Evolutionary conservation across 1,140 invertebrate genomes (phyloP).

Genomic region (Drosophila trapezifrons): DNA sequence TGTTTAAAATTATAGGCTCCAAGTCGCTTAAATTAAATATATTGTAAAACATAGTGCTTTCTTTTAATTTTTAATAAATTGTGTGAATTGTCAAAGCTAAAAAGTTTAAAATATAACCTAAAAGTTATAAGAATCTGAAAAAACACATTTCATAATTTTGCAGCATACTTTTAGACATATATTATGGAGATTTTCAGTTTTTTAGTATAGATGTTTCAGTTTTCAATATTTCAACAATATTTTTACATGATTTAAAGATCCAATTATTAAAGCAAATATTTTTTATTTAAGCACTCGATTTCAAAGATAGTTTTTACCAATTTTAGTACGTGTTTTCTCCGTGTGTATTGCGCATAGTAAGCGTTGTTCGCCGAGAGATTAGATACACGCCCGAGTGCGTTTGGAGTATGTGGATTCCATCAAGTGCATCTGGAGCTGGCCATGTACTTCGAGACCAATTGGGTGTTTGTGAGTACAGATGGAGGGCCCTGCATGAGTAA

Average conservation of each 20-base stretch:
- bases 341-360: slow-evolving; percentile 3
- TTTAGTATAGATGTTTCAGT: no score
- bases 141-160: no score
- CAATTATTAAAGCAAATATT: no score
- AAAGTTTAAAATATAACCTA: background rate
- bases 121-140: background rate
- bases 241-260: no score
- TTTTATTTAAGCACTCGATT: background rate
- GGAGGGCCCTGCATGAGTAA: slow-evolving; percentile 9
- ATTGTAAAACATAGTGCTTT: no score
- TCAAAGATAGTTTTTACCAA: background rate
- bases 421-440: slow-evolving; percentile 21
- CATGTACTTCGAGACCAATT: slow-evolving; percentile 79
- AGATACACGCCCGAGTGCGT: slow-evolving; percentile 23
- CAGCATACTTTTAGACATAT: no score
- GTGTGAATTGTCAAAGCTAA: no score
- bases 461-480: slow-evolving; percentile 79
- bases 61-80: no score
- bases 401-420: slow-evolving; percentile 18
- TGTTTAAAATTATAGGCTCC: no score
- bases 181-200: no score
- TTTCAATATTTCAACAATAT: no score
- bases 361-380: slow-evolving; percentile 23
- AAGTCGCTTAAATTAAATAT: no score
- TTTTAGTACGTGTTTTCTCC: background rate